phyloP scores from a whole-genome alignment of 2,113 vertebrate genomes.

The Synchiropus splendidus region DNA sequence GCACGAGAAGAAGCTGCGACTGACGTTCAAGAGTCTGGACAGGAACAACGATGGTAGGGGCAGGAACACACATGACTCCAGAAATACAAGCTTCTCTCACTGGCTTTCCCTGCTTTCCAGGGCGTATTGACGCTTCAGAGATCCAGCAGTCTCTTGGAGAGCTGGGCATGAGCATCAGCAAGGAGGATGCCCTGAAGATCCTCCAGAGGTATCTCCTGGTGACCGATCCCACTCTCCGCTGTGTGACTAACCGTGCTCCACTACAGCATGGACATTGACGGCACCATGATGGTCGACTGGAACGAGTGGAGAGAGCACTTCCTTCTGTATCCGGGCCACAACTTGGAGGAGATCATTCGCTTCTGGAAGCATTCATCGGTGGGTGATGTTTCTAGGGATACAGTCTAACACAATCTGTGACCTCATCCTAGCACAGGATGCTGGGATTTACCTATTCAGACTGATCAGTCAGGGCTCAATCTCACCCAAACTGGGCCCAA shows the following conservation, averaged over 20 bases:
- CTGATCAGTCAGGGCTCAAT: too few relatives aligned
- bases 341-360: conserved; percentile 84
- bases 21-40: conserved; percentile 93
- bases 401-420: background rate
- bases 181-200: conserved; percentile 75
- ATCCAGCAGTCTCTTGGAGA: conserved; percentile 81
- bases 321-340: conserved; percentile 79
- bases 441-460: too few relatives aligned
- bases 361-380: conserved; percentile 92
- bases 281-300: conserved; percentile 92
- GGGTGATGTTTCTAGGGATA: conserved; percentile 28
- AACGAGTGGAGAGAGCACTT: conserved; percentile 92
- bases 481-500: too few relatives aligned
- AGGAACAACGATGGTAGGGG: conserved; percentile 85
- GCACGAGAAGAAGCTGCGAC: conserved; percentile 89
- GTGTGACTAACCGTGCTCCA: conserved; percentile 1
- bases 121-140: conserved; percentile 83
- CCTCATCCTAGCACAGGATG: too few relatives aligned
- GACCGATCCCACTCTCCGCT: background rate
- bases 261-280: conserved; percentile 83
- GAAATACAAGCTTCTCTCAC: background rate
- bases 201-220: conserved; percentile 71
- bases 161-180: conserved; percentile 75
- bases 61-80: background rate
- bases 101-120: conserved; percentile 53